These are phyloP conservation scores for Rhagium mordax DNA, from an alignment of 2,888 invertebrate genomes.

Conservation along the genomic window DNA sequence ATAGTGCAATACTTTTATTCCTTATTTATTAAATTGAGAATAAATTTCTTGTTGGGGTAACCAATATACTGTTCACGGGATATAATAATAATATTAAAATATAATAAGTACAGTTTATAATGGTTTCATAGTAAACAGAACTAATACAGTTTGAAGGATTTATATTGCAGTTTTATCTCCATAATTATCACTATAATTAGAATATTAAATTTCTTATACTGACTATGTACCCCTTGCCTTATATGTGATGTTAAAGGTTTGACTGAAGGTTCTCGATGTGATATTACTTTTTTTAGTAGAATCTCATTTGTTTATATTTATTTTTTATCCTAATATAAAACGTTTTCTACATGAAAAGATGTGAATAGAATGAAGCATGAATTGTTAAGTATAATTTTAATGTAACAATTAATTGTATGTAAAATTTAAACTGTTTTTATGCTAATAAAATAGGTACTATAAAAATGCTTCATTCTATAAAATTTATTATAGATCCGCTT, in stretches of 20 bases:
- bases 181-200: neutral
- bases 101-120: no score
- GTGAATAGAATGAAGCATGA: conserved; percentile 3
- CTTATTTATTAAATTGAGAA: neutral
- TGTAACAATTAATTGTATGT: neutral
- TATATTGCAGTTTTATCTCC: neutral
- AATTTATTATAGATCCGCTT: neutral
- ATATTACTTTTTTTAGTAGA: conserved; percentile 38
- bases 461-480: conserved; percentile 23
- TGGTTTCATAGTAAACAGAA: no score
- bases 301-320: neutral
- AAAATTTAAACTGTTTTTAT: neutral
- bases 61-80: neutral
- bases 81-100: neutral
- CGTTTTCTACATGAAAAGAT: conserved; percentile 4
- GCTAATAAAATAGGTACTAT: conserved; percentile 8
- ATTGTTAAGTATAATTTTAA: neutral
- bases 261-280: conserved; percentile 48
- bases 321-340: conserved; percentile 20
- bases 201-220: conserved; percentile 17
- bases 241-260: conserved; percentile 43
- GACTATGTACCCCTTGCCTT: conserved; percentile 43
- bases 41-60: neutral
- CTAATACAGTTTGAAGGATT: no score
- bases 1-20: neutral